Evolutionary conservation across 2,797 vertebrate genomes (phyloP).

Genomic region (Melopsittacus undulatus): DNA sequence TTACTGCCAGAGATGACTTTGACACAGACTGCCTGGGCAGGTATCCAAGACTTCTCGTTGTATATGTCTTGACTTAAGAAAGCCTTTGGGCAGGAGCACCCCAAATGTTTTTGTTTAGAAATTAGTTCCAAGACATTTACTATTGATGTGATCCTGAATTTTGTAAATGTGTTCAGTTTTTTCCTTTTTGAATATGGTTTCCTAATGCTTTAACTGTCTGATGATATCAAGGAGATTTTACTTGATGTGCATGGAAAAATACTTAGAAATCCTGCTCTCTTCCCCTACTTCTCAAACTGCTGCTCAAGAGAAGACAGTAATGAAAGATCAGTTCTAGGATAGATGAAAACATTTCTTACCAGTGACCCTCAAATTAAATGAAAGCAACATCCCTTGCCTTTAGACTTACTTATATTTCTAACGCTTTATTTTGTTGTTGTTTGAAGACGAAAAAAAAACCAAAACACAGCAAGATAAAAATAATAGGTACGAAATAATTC

Average conservation of each 20-base stretch:
- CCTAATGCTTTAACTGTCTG: neutral
- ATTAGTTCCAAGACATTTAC: neutral
- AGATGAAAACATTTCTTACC: neutral
- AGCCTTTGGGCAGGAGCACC: neutral
- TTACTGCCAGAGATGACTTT: conserved; percentile 32
- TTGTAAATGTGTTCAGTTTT: conserved; percentile 3
- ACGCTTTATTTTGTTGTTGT: neutral
- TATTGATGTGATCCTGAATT: neutral
- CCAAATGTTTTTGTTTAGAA: neutral
- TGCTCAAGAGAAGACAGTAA: neutral
- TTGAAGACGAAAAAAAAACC: conserved; percentile 2
- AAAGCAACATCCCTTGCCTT: neutral
- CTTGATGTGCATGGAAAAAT: neutral
- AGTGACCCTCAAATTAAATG: neutral
- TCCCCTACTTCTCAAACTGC: neutral
- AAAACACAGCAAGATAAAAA: neutral
- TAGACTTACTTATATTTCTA: neutral
- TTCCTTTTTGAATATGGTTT: neutral
- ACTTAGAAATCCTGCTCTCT: neutral
- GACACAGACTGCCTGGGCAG: neutral
- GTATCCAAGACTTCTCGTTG: neutral
- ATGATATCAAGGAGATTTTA: neutral
- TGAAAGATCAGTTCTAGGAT: neutral
- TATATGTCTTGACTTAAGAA: neutral
- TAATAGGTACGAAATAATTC: conserved; percentile 32